phyloP scores from a whole-genome alignment of 2,797 vertebrate species.

The Anisognathus igniventris region DNA sequence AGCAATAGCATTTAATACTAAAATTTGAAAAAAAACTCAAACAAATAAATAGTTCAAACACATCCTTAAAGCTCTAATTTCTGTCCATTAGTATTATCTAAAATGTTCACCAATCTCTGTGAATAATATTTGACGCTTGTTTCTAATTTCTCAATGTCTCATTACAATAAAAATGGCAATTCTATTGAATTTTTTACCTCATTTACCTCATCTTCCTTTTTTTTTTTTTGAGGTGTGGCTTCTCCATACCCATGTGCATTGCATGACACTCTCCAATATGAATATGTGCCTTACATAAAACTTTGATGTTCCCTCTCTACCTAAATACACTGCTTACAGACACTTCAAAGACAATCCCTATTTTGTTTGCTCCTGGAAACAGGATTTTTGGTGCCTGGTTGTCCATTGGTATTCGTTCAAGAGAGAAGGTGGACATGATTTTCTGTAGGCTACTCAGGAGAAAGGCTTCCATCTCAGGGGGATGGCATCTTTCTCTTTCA shows the following conservation, averaged over 20 bases:
- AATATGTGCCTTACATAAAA: not conserved
- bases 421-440: not conserved
- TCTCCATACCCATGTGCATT: not conserved
- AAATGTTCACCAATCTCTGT: not conserved
- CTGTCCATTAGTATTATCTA: not conserved
- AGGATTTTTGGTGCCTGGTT: not conserved
- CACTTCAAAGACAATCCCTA: not conserved
- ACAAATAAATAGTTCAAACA: not conserved
- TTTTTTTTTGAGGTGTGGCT: not conserved
- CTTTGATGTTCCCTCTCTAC: not conserved
- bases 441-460: not conserved
- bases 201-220: not conserved
- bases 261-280: not conserved
- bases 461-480: not conserved
- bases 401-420: not conserved
- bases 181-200: not conserved
- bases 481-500: not conserved
- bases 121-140: not conserved
- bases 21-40: not conserved
- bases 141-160: not conserved
- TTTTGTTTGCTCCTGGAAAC: not conserved
- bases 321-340: not conserved
- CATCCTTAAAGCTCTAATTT: not conserved
- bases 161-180: not conserved
- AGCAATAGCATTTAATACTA: not conserved